Evolutionary conservation across 2,113 vertebrate species (phyloP), one percentile per base, ranked within the genome.

Genomic region (Actenoides lindsayi): DNA sequence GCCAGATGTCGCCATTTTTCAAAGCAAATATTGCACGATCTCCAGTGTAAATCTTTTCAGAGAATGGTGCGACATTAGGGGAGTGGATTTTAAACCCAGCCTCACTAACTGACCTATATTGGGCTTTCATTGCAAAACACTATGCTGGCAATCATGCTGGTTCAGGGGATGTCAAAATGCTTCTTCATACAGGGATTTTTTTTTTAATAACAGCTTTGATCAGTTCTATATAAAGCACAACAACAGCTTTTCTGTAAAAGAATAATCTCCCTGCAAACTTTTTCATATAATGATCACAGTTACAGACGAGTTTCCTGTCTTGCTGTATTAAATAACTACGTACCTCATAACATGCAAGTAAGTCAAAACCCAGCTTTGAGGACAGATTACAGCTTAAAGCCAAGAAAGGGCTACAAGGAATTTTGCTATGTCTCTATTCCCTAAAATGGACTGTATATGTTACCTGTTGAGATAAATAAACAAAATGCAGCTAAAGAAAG

Each of bases 11-110:
- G 64, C 73, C 25, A 8, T 70, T 81, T 16, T 67, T 62, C 74
- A 94, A 56, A 91, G 53, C 80, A 97, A 96, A 95, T 85, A 95
- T 92, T 95, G 92, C 89, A 42, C 35, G 42, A 59, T 79, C 44
- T 71, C 50, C 25, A 69, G 0, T 82, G 87, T 92, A 96, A 96
- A 94, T 93, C 13, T 69, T 94, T 78, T 37, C 37, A 84, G 86
- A 79, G 63, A 56, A 25, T 62, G 13, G 3, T 69, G 25, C 1
- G 16, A 13, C 31, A 46, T 48, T 18, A 75, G 39, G 30, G 88
- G 18, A 64, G 60, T 84, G 68, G 37, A 78, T 94, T 94, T 96
- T 88, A 93, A 94, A 86, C 59, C 20, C 24, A 37, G 0, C 12
- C 44, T 78, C 9, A 2, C 23, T 74, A 27, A 53, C 39, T 76